phyloP scores from a whole-genome alignment of 2,888 invertebrate species.

The Hyposoter dolosus region DNA sequence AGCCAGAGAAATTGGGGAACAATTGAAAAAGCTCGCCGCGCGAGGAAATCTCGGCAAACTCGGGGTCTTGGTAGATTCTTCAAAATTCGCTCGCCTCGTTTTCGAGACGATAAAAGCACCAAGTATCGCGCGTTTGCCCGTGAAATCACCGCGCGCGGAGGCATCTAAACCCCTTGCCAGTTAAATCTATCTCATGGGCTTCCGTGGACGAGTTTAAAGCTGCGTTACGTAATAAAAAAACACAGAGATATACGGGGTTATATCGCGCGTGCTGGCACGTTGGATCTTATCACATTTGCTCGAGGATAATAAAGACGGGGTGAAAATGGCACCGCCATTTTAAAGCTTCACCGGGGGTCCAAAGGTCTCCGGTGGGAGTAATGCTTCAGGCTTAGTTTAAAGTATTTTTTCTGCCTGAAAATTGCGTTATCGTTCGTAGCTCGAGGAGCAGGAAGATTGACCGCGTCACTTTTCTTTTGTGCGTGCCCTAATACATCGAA shows the following conservation, averaged over 20 bases:
- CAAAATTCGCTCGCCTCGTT: background rate
- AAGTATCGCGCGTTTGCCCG: background rate
- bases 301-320: constrained; percentile 21
- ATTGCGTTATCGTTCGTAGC: constrained; percentile 61
- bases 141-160: background rate
- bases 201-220: background rate
- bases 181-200: background rate
- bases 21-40: background rate
- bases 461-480: constrained; percentile 40
- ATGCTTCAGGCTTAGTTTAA: constrained; percentile 84
- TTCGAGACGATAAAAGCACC: background rate
- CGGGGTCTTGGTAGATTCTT: background rate
- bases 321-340: constrained; percentile 29
- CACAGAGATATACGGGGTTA: constrained; percentile 2
- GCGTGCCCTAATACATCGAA: constrained; percentile 25
- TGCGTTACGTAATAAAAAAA: constrained; percentile 10
- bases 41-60: background rate
- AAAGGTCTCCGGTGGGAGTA: constrained; percentile 81
- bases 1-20: background rate
- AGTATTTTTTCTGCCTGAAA: constrained; percentile 73
- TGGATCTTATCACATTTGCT: constrained; percentile 60
- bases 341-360: constrained; percentile 49
- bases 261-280: background rate
- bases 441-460: constrained; percentile 60
- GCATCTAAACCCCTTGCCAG: background rate